These are phyloP conservation scores for Hedya salicella DNA, from an alignment of 2,888 invertebrate genomes.

Conservation along the genomic window DNA sequence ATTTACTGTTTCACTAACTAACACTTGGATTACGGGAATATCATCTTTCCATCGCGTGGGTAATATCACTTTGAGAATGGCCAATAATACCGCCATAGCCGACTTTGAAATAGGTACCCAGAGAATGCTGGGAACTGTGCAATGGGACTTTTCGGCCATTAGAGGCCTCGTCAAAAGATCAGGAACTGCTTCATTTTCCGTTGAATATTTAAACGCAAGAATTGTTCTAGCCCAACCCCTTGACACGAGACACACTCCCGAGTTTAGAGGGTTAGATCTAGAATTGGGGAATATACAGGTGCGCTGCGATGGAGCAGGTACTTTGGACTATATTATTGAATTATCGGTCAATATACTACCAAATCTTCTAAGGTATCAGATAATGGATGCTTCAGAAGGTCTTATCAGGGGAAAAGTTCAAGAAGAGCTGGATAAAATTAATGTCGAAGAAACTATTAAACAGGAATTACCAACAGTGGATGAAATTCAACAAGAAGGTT, in stretches of 20 bases:
- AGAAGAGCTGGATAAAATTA: conserved; percentile 89
- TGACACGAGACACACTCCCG: conserved; percentile 90
- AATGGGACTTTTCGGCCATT: conserved; percentile 90
- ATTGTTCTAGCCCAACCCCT: conserved; percentile 89
- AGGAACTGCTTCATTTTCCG: conserved; percentile 90
- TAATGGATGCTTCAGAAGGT: conserved; percentile 93
- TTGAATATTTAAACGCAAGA: conserved; percentile 90
- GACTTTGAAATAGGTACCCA: conserved; percentile 92
- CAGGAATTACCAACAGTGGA: conserved; percentile 88
- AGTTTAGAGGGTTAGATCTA: conserved; percentile 90
- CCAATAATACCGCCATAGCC: conserved; percentile 88
- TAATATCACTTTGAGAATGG: conserved; percentile 89
- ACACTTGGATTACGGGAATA: conserved; percentile 92
- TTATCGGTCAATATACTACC: conserved; percentile 92
- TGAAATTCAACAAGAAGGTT: conserved; percentile 79
- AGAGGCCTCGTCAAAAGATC: conserved; percentile 88
- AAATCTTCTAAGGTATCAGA: conserved; percentile 93
- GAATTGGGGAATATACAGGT: conserved; percentile 94
- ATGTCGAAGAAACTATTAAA: conserved; percentile 90
- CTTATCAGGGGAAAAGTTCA: conserved; percentile 90
- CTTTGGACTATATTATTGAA: conserved; percentile 92
- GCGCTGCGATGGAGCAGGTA: conserved; percentile 93
- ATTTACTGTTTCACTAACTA: conserved; percentile 87
- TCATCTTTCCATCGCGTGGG: conserved; percentile 93
- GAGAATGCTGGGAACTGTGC: conserved; percentile 89